Evolutionary conservation across 2,113 vertebrate genomes (phyloP).

Genomic region (Poeciliopsis turrubarensis): DNA sequence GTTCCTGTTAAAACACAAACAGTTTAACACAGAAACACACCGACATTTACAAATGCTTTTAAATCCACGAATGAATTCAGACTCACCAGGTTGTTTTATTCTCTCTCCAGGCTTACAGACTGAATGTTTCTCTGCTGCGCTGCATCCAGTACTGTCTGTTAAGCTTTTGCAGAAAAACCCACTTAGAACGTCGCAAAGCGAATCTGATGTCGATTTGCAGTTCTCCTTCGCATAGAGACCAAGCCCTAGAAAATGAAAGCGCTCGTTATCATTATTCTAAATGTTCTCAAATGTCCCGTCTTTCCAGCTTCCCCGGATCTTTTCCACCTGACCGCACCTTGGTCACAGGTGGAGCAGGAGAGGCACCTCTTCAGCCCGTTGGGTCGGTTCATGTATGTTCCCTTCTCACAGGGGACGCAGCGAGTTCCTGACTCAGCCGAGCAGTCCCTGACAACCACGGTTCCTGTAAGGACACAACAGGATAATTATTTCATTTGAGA

Average conservation of each 20-base stretch:
- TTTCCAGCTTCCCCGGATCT: neutral
- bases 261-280: neutral
- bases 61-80: neutral
- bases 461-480: constrained; percentile 25
- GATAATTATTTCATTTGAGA: neutral
- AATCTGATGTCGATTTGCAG: neutral
- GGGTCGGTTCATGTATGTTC: constrained; percentile 43
- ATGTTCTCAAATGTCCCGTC: neutral
- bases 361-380: constrained; percentile 28
- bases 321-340: constrained; percentile 16
- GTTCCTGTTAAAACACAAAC: constrained; percentile 29
- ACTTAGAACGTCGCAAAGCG: constrained; percentile 8
- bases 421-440: neutral
- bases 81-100: constrained; percentile 32
- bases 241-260: constrained; percentile 5
- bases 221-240: constrained; percentile 1
- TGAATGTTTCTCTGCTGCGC: constrained; percentile 13
- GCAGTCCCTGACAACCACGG: constrained; percentile 30
- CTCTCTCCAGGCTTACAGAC: constrained; percentile 2
- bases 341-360: constrained; percentile 34
- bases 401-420: constrained; percentile 7
- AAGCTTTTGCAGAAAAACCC: constrained; percentile 10
- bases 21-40: neutral
- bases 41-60: accelerated
- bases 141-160: neutral